These are phyloP conservation scores for Ciconia stormi DNA, from an alignment of 2,113 vertebrate genomes.

Conservation along the genomic window DNA sequence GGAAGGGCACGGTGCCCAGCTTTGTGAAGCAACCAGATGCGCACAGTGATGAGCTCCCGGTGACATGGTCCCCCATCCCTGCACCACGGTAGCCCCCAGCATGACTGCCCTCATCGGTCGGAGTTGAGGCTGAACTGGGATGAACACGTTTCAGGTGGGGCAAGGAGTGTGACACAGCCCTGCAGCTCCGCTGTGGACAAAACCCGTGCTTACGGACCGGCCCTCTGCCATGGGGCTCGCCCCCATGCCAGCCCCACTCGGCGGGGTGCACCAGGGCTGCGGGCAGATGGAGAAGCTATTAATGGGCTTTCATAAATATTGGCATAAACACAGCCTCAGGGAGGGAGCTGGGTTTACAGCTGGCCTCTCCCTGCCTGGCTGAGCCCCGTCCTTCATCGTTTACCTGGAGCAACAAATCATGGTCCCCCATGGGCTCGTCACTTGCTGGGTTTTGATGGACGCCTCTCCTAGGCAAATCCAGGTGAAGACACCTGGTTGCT, in stretches of 20 bases:
- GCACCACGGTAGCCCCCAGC: background rate
- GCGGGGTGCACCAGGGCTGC: rapidly evolving
- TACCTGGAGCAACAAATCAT: background rate
- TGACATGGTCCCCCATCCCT: background rate
- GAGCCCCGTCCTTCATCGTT: background rate
- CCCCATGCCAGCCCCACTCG: background rate
- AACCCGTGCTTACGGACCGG: rapidly evolving
- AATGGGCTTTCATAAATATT: background rate
- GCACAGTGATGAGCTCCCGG: rapidly evolving
- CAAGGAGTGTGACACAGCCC: background rate
- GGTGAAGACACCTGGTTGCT: background rate
- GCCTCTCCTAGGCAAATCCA: background rate
- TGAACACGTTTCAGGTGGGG: background rate
- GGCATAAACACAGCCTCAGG: background rate
- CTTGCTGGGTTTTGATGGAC: background rate
- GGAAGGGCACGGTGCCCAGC: background rate
- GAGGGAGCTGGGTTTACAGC: background rate
- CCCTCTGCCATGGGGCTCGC: background rate
- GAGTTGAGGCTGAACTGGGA: background rate
- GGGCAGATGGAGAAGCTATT: background rate
- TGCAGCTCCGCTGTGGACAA: background rate
- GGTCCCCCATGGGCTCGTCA: background rate
- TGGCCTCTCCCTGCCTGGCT: background rate
- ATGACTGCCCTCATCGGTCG: background rate
- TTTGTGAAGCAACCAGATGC: background rate